Base-by-base conservation (phyloP, 2,888 invertebrate species). In the Ethmia dodecea region DNA sequence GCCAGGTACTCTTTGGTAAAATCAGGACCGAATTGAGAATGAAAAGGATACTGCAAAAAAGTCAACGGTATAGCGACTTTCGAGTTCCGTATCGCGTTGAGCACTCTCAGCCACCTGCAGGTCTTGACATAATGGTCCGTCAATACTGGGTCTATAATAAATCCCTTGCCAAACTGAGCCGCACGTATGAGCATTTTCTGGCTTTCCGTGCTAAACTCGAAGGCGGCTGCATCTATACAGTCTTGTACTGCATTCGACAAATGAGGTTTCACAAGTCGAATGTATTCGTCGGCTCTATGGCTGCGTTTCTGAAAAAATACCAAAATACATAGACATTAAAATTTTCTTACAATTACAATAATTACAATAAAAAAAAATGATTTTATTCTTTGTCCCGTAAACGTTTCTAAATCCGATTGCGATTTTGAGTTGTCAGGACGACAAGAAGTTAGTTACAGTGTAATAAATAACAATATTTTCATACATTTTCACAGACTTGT, bases 81-180 rank as follows among this genome's bases (percentile, higher is more conserved):
- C 5, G 91, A 90, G 68, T 95, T 92, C 28, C 97, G 80, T 3
- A 98, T 89, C 4, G 96, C 93, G 74, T 98, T 98, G 14, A 98
- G 75, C n/a, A 98, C 96, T 33, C 98, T 80, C 42, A 98, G 76
- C 70, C 92, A 91, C 40, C 96, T 88, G 56, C 97, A 94, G 79
- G 95, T 97, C 60, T 90, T 89, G 26, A 97, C 94, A 63, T 97
- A 98, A 43, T 91, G 88, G 47, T 94, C 92, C 0, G 84, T 84
- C 0, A 95, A 89, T 63, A 90, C 89, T 27, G 91, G 89, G 39
- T 91, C 92, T 15, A 91, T 88, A 32, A 96, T 89, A 66, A 98
- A 98, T 33, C 95, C 94, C 80, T 97, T 98, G 5, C 98, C 98
- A 83, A 97, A 98, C 64, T 97, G 95, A 0, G 98, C 97, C 6